Conservation (phyloP, 2,797 vertebrate genomes). For the Nannoperca obscura region DNA sequence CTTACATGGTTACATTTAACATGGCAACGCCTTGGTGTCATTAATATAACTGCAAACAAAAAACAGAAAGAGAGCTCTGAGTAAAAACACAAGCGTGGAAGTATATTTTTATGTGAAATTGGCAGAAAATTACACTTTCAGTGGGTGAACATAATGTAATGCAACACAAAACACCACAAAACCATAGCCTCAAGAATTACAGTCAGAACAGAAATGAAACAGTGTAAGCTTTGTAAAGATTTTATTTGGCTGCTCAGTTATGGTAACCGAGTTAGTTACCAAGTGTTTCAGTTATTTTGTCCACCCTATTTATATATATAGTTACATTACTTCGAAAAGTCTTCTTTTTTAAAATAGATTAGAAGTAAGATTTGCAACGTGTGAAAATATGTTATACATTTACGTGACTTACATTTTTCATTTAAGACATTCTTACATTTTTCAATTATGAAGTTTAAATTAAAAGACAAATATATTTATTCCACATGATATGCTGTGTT, state of each 20-base stretch:
- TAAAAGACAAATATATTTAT: not conserved
- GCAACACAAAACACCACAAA: not conserved
- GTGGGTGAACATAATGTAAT: not conserved
- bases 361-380: conserved; percentile 32
- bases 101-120: not conserved
- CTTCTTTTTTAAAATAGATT: conserved; percentile 30
- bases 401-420: not conserved
- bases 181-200: not conserved
- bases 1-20: not conserved
- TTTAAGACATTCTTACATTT: not conserved
- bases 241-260: not conserved
- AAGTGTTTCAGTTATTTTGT: conserved; percentile 2
- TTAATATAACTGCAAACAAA: not conserved
- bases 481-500: too few species aligned
- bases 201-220: not conserved
- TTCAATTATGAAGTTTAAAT: not conserved
- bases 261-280: not conserved
- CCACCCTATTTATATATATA: not conserved
- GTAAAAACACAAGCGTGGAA: not conserved
- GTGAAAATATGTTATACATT: conserved; percentile 7
- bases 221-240: not conserved
- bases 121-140: not conserved
- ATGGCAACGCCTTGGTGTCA: not conserved
- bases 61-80: too few species aligned
- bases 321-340: conserved; percentile 30